These are phyloP conservation scores for Columba janthina DNA, from an alignment of 2,113 vertebrate species.

Conservation along the genomic window DNA sequence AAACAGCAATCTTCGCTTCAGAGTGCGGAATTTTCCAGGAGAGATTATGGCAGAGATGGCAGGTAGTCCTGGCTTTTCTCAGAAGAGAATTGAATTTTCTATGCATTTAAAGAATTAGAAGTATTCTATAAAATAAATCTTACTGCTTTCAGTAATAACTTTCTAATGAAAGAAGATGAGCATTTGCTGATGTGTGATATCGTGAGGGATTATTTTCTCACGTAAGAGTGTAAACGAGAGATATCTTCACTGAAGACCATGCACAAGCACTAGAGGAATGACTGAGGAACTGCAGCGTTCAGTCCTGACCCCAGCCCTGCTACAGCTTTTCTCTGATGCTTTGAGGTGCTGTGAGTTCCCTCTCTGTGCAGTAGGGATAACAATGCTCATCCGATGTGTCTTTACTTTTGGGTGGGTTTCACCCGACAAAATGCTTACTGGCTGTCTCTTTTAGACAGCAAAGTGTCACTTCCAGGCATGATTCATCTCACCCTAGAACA, in stretches of 20 bases:
- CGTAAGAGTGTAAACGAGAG: neutral
- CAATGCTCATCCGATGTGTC: neutral
- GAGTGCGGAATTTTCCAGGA: constrained; percentile 52
- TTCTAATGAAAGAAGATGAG: neutral
- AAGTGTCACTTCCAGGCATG: neutral
- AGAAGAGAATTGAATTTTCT: neutral
- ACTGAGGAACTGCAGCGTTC: neutral
- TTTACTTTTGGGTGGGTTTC: neutral
- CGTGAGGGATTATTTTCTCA: neutral
- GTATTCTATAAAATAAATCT: neutral
- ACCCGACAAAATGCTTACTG: neutral
- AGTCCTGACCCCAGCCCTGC: neutral
- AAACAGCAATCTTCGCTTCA: constrained; percentile 77
- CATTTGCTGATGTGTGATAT: neutral
- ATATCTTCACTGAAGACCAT: neutral
- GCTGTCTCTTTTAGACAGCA: neutral
- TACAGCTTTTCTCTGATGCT: neutral
- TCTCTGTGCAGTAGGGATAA: neutral
- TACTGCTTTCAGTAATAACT: neutral
- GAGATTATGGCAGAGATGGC: constrained; percentile 69
- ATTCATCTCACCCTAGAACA: neutral
- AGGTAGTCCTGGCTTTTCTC: constrained; percentile 62
- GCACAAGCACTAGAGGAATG: neutral
- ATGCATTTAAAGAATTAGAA: neutral
- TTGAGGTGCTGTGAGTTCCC: neutral